Percentiles rank a stretch among this genome's conserved stretches.
These are phyloP conservation scores for Epinephelus malabaricus DNA, from an alignment of 2,797 vertebrate genomes.

Conservation along the genomic window DNA sequence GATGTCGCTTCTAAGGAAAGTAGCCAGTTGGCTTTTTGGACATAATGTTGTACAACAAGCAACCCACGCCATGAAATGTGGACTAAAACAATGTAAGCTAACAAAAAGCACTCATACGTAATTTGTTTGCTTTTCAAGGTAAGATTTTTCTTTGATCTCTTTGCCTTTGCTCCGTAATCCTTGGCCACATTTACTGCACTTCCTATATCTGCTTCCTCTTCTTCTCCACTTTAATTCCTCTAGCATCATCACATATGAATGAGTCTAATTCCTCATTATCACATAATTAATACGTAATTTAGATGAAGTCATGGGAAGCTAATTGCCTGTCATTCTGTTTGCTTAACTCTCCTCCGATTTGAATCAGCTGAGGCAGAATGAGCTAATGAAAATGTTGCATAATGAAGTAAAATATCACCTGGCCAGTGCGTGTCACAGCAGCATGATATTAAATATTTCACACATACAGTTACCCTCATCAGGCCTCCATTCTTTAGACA, in stretches of 20 bases:
- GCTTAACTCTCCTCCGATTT: constrained; percentile 60
- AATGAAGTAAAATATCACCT: constrained; percentile 53
- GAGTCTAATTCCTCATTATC: constrained; percentile 74
- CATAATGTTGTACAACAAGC: not conserved
- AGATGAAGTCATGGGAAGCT: constrained; percentile 68
- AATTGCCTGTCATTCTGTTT: constrained; percentile 79
- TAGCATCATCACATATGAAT: constrained; percentile 44
- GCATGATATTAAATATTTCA: constrained; percentile 28
- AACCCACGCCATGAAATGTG: constrained; percentile 16
- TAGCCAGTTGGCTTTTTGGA: constrained; percentile 19
- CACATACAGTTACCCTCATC: not conserved
- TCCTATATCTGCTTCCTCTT: constrained; percentile 13
- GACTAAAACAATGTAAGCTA: not conserved
- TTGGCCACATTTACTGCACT: constrained; percentile 8
- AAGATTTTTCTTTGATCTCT: not conserved
- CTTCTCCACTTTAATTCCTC: constrained; percentile 38
- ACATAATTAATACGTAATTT: constrained; percentile 77
- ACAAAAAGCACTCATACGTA: not conserved
- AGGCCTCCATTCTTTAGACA: not conserved
- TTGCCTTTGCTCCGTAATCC: not conserved
- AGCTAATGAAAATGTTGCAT: constrained; percentile 60
- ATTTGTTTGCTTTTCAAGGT: not conserved
- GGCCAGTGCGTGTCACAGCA: constrained; percentile 26
- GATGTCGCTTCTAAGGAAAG: constrained; percentile 16
- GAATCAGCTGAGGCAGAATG: constrained; percentile 49